phyloP scores from a whole-genome alignment of 2,797 vertebrate species.

The Lepus oiostolus region DNA sequence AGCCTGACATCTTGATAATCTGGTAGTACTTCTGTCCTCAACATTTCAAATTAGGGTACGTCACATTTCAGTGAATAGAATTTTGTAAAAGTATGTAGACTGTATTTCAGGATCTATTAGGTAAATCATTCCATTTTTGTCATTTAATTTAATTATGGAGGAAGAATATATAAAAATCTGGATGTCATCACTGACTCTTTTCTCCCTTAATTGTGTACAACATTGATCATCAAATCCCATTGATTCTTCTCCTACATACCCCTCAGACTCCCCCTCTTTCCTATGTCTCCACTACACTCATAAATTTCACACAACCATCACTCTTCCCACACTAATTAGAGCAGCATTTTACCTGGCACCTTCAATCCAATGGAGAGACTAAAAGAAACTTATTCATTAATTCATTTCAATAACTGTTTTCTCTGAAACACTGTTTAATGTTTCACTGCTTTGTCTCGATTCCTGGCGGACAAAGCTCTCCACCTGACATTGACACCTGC shows the following conservation, averaged over 20 bases:
- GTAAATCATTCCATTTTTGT: neutral
- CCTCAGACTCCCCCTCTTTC: neutral
- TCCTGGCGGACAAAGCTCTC: neutral
- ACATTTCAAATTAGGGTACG: neutral
- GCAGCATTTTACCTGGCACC: neutral
- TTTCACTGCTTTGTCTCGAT: neutral
- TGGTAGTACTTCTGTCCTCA: neutral
- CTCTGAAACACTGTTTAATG: neutral
- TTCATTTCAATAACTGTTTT: neutral
- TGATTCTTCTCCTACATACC: too few species aligned
- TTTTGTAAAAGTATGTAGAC: neutral
- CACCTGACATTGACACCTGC: neutral
- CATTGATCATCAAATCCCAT: neutral
- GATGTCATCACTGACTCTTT: neutral
- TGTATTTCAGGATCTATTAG: neutral
- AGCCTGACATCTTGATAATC: neutral
- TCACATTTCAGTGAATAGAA: neutral
- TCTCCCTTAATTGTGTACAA: neutral
- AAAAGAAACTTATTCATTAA: neutral
- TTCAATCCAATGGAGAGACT: neutral
- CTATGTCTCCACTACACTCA: rapidly evolving
- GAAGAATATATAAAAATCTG: neutral
- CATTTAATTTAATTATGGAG: neutral
- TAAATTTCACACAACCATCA: rapidly evolving
- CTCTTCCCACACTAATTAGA: neutral